Evolutionary conservation across 2,888 invertebrate genomes (phyloP), one percentile per base, ranked within the genome.

Genomic region (Agriopis marginaria): DNA sequence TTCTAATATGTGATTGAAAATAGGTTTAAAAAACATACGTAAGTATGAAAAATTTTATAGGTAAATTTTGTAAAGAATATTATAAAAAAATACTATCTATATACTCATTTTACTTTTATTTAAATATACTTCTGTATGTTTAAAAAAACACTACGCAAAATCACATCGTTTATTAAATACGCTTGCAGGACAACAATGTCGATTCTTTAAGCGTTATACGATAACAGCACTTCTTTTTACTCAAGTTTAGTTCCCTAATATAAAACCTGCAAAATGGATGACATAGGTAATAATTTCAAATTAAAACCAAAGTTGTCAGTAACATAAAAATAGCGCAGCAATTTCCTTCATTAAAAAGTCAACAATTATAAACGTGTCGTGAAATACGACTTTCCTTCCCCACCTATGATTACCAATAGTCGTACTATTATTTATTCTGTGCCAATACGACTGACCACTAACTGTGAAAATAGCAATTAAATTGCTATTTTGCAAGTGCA

Each of bases 391-490:
- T 58, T 65, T 59, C 32, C 49, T 63, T 50, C 9, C n/a, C 54
- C 49, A 32, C 17, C 44, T 47, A 55, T 47, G 42, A 51, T 58
- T 65, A 58, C 53, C 53, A 60, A 66, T 65, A 23, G 17, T 1
- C 17, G 2, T 23, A 23, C 2, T 23, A 23, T 23, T 23, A 23
- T 23, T 23, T 23, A 32, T 32, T 32, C 32, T 32, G 32, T 32
- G 5, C 53, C 53, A 66, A 66, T 65, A 59, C 50, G 42, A 42
- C 50, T 32, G 50, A 17, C 17, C 32, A 54, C n/a, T n/a, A 47
- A 7, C 67, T 58, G 63, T 68, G 63, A 63, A 63, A 68, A 68
- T 32, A 61, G 47, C 56, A 51, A 69, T 62, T 65, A 65, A 62
- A 62, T 11, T 12, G 44, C n/a, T 32, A 68, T 62, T 70, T 62